Evolutionary conservation across 2,797 vertebrate genomes (phyloP).

Genomic region (Smutsia temminckii): DNA sequence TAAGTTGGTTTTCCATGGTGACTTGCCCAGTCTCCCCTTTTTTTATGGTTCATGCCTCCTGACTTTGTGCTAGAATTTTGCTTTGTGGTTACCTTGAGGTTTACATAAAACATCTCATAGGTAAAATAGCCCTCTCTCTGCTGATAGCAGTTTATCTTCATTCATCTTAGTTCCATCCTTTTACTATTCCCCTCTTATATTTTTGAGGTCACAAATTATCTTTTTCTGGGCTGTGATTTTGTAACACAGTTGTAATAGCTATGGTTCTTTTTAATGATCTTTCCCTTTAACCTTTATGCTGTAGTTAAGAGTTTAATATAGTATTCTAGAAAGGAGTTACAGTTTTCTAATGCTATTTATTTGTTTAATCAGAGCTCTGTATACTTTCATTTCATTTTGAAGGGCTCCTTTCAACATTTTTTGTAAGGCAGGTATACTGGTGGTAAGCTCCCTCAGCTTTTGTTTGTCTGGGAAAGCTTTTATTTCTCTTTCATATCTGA

Average conservation of each 20-base stretch:
- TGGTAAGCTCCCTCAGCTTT: background rate
- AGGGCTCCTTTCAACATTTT: background rate
- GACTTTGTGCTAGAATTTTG: background rate
- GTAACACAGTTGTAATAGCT: too few species aligned
- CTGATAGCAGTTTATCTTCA: background rate
- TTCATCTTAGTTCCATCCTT: background rate
- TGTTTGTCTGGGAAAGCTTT: background rate
- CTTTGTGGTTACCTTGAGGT: background rate
- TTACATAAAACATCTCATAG: too few species aligned
- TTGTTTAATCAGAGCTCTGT: background rate
- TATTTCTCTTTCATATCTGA: background rate
- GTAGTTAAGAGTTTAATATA: background rate
- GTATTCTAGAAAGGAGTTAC: background rate
- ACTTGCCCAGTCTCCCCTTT: background rate
- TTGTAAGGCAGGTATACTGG: background rate
- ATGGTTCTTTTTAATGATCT: background rate
- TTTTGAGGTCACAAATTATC: background rate
- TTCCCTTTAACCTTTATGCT: background rate
- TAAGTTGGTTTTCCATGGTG: background rate
- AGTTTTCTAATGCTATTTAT: background rate
- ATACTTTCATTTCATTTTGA: background rate
- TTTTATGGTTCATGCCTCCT: background rate
- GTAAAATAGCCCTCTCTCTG: background rate
- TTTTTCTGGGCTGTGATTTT: too few species aligned
- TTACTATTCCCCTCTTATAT: background rate